These are phyloP conservation scores for Orchesella cincta DNA, from an alignment of 1,140 invertebrate genomes.

Conservation along the genomic window DNA sequence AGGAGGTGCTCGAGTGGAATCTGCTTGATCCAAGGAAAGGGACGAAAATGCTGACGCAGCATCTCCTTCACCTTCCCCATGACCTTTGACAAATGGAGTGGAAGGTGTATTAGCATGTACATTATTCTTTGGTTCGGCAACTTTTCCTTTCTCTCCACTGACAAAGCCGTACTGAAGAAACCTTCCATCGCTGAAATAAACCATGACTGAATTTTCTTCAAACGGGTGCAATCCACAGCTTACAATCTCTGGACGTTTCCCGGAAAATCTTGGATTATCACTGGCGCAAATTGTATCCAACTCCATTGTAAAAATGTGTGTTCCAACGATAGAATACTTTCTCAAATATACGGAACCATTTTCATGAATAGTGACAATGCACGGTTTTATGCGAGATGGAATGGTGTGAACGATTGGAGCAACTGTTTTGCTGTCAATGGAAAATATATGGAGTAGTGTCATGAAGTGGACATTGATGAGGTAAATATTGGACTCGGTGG, in stretches of 20 bases:
- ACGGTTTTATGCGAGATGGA: constrained; percentile 28
- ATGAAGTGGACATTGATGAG: constrained; percentile 34
- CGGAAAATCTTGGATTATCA: constrained; percentile 43
- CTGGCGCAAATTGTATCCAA: constrained; percentile 40
- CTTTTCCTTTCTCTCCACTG: background rate
- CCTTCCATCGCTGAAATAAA: constrained; percentile 46
- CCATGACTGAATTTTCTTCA: constrained; percentile 37
- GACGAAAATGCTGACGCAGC: background rate
- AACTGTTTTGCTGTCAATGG: constrained; percentile 39
- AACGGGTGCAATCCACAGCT: constrained; percentile 34
- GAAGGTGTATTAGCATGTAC: constrained; percentile 26
- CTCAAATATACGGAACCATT: constrained; percentile 45
- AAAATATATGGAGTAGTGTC: constrained; percentile 38
- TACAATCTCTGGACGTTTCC: constrained; percentile 47
- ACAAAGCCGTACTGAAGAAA: constrained; percentile 40
- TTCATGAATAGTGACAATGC: constrained; percentile 47
- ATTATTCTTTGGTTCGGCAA: background rate
- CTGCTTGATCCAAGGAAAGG: background rate
- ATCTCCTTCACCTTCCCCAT: background rate
- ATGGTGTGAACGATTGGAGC: constrained; percentile 39
- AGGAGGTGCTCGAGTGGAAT: background rate
- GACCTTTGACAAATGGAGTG: constrained; percentile 28
- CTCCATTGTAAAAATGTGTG: constrained; percentile 37
- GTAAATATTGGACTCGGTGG: constrained; percentile 38
- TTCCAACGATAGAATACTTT: constrained; percentile 44